Evolutionary conservation across 2,888 invertebrate species (phyloP), one percentile per base, ranked within the genome.

Genomic region (Megaustenia siamemsis): DNA sequence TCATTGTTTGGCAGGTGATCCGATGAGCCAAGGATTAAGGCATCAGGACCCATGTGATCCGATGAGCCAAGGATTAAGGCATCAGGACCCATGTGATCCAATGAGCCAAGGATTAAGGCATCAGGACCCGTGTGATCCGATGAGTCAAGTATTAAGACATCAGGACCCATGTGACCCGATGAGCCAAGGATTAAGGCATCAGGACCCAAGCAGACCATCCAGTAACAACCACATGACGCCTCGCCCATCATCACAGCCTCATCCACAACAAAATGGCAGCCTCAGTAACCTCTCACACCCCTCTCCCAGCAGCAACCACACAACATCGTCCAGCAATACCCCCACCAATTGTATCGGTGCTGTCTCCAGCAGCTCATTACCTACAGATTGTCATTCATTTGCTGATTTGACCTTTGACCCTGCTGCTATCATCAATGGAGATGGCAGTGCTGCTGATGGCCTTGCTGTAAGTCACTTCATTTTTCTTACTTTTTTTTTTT

Each of bases 361-460:
- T 73, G 28, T 40, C 21, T 77, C 77, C 21, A 76, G 68, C 21
- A 84, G 80, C 40, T 84, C 84, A n/a, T 80, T 84, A 49, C 68
- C 83, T 12, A 35, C 85, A 49, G 87, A 88, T 28, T 87, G 87
- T 76, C 86, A 85, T 82, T 86, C 83, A 76, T 87, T 90, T 49
- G 86, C 85, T 3, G 92, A 92, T 86, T 87, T 92, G 85, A 91
- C 89, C 88, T 98, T 98, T 93, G 98, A 98, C 95, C 98, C 98
- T 63, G 96, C 97, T 89, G 97, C 97, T 88, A 97, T 97, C 90
- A 98, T 98, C 85, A 98, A 97, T 92, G 97, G 97, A 84, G 98
- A 98, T 94, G 97, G 97, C 90, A 96, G 88, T 95, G 96, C 96
- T 93, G 96, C 96, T 93, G 97, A 98, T 94, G 96, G 96, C 89